phyloP scores from a whole-genome alignment of 2,113 vertebrate species.

The Synchiropus splendidus region DNA sequence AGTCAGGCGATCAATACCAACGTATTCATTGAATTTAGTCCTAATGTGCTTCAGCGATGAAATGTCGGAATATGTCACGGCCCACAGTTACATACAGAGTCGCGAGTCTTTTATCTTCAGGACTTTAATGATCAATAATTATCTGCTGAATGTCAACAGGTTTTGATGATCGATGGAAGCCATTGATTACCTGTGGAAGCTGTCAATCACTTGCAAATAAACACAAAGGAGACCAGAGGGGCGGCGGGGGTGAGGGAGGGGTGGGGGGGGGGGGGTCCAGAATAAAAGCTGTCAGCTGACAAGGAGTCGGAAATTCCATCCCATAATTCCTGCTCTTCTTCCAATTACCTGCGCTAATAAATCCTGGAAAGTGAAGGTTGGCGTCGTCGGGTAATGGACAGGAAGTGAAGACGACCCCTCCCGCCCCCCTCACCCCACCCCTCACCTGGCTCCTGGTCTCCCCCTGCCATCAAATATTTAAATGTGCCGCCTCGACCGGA shows the following conservation, averaged over 20 bases:
- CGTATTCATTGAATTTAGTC: no score
- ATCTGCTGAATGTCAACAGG: not conserved
- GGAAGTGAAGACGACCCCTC: slow-evolving; percentile 68
- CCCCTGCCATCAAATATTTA: slow-evolving; percentile 43
- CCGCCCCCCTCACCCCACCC: slow-evolving; percentile 31
- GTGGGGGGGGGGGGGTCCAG: slow-evolving; percentile 5
- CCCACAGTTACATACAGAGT: no score
- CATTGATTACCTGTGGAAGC: no score
- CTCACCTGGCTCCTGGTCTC: slow-evolving; percentile 22
- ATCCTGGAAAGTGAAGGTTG: slow-evolving; percentile 64
- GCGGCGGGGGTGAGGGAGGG: not conserved
- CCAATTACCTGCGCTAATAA: slow-evolving; percentile 75
- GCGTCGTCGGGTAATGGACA: slow-evolving; percentile 70
- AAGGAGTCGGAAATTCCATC: slow-evolving; percentile 58
- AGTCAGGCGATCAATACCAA: no score
- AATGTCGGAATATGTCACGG: no score
- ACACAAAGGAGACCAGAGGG: not conserved
- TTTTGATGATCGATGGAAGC: no score
- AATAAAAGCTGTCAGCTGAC: slow-evolving; percentile 28
- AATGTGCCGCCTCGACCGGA: slow-evolving; percentile 17
- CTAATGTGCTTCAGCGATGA: no score
- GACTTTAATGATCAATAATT: no score
- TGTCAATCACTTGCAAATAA: no score
- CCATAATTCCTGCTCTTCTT: slow-evolving; percentile 58
- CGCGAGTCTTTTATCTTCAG: no score